Base-by-base conservation (phyloP, 2,888 invertebrate species). In the Imbricaverruca yamaguchii region DNA sequence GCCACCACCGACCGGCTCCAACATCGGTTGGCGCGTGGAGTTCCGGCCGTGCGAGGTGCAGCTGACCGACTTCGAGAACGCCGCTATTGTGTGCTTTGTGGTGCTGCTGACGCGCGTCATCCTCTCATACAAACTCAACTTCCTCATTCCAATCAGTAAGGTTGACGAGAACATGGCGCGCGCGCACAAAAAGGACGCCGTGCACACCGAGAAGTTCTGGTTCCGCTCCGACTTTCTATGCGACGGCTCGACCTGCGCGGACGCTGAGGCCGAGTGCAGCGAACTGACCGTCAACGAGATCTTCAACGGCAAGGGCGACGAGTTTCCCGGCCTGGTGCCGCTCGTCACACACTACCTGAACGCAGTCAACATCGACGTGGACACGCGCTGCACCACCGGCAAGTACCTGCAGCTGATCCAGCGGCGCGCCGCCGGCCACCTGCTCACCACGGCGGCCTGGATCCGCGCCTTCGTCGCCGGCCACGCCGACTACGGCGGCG, bases 1-100 rank as follows among this genome's bases (percentile, higher is more conserved):
- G 89, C 98, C 98, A 59, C 98, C 98, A 77, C 97, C 97, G 55
- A 95, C 97, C 0, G 93, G 96, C 87, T 95, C 96, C 13, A 90
- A 94, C 80, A 99, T 99, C 86, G 99, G 99, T 65, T 99, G 99
- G 99, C 91, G 99, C 84, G 99, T 99, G 0, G 99, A 99, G 89
- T 99, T 99, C 89, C 92, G 99, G 57, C 98, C 99, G 74, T 98
- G 98, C 87, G 97, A 97, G 89, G 94, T 96, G 39, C 99, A 99
- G 88, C 91, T 99, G 85, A 98, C 99, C 0, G 98, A 99, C 89
- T 99, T 99, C 89, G 99, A 99, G 89, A 99, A 99, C 89, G 98
- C 99, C 0, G 99, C 99, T 8, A 94, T 96, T 85, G 97, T 97
- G 39, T 97, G 97, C 87, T 99, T 99, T 88, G 93, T 99, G 21